Evolutionary conservation across 2,113 vertebrate genomes (phyloP), one percentile per base, ranked within the genome.

Genomic region (Propithecus coquereli): DNA sequence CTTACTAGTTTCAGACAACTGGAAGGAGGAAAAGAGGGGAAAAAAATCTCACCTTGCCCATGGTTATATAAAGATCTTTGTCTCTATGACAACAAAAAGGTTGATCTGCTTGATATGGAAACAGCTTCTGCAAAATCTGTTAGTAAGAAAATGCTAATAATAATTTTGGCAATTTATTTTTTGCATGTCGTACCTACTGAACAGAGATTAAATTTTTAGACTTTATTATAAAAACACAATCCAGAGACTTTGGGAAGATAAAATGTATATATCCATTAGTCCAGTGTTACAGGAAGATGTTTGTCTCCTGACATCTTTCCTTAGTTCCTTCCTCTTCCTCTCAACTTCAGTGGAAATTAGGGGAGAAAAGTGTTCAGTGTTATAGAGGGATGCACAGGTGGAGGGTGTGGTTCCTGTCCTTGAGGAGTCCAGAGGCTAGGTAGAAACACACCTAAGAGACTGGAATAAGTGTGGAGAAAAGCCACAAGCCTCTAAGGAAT

Each of bases 81-180:
- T 98, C 95, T 98, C 98, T 97, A 98, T 98, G 98, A 98, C 98
- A 98, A 98, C 98, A 96, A 88, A 95, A 98, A 98, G 92, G 96
- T 98, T 97, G 94, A 96, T 97, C 91, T 95, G 89, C 95, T 97
- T 96, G 95, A 95, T 96, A 94, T 96, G 61, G 95, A 96, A 97
- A 97, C 89, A 97, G 88, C 88, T 97, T 96, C 95, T 96, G 92
- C 93, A 97, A 97, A 97, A 90, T 87, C 91, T 94, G 95, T 97
- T 96, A 96, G 94, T 81, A 95, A 94, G 95, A 94, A 97, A 87
- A 97, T 81, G 95, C 96, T 97, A 97, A 95, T 97, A 97, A 97
- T 98, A 97, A 98, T 97, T 27, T 63, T 30, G 61, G 86, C 89
- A 96, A 91, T 95, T 98, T 97, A 83, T 93, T 95, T 93, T 93